phyloP scores from a whole-genome alignment of 2,797 vertebrate species.

The Todus mexicanus region DNA sequence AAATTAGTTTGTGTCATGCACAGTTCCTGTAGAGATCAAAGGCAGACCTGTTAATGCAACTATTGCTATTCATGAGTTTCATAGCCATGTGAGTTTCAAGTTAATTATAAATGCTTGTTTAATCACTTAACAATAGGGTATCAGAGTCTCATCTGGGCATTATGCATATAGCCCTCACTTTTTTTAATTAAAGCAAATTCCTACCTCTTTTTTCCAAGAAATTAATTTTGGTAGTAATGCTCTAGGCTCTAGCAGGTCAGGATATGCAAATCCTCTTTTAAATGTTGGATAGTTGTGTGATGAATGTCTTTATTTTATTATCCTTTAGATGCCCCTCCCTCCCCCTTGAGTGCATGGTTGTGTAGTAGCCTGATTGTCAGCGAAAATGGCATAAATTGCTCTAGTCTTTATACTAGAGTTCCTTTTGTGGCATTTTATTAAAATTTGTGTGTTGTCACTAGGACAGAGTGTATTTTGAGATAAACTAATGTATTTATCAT shows the following conservation, averaged over 20 bases:
- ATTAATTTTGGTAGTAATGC: slow-evolving; percentile 37
- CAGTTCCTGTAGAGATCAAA: slow-evolving; percentile 54
- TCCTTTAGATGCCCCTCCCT: background rate
- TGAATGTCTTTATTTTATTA: slow-evolving; percentile 41
- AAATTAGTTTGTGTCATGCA: slow-evolving; percentile 40
- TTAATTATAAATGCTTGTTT: slow-evolving; percentile 62
- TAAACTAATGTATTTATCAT: background rate
- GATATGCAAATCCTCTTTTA: slow-evolving; percentile 15
- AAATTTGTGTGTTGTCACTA: background rate
- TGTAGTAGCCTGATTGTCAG: background rate
- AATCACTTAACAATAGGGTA: slow-evolving; percentile 57
- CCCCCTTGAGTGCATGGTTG: background rate
- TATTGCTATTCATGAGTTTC: slow-evolving; percentile 63
- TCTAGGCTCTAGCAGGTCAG: slow-evolving; percentile 19
- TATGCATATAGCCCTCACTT: background rate
- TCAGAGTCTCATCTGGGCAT: slow-evolving; percentile 40
- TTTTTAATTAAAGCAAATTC: slow-evolving; percentile 60
- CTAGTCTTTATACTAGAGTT: background rate
- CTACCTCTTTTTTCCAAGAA: slow-evolving; percentile 38
- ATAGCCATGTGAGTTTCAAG: slow-evolving; percentile 11
- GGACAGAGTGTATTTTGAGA: background rate
- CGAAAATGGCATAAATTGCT: background rate
- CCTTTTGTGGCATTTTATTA: background rate
- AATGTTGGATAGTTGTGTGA: background rate
- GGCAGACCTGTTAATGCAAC: slow-evolving; percentile 46